Base-by-base conservation (phyloP, 2,113 vertebrate species). In the Sander vitreus region DNA sequence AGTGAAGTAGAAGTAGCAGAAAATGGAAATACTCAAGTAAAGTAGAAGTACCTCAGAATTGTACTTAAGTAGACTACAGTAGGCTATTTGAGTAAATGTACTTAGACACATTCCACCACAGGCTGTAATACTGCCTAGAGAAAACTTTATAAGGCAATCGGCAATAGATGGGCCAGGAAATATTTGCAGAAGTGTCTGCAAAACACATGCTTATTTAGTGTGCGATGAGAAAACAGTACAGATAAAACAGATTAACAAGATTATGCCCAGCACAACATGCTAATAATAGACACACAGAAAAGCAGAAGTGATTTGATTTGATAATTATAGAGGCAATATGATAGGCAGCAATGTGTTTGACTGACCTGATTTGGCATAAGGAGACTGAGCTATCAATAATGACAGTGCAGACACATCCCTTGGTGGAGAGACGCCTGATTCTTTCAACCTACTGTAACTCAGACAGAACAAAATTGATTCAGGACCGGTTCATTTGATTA, bases 381-480 rank as follows among this genome's bases (percentile, higher is more conserved):
- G 33, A 76, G 27, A 36, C 5, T 55, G 47, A 76, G 36, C 11
- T 5, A 48, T 43, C 23, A 70, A 3, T 72, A 33, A 43, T 33
- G 63, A 47, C 36, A 51, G 27, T 39, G 71, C 60, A 70, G 25
- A 71, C 58, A 25, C 10, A 18, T 55, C 18, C 43, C 75, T 78
- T 19, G 43, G 50, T 60, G n/a, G 9, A 51, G 58, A 48, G 30
- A 78, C 58, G 27, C 53, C 27, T 43, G 14, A 72, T 75, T 83
- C 6, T 75, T 83, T 74, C 47, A 73, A 71, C 30, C 27, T 58
- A 62, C 76, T 13, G 67, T 36, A 45, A 47, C 62, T 64, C 68
- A 67, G 51, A 77, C 58, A 70, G 51, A 73, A 71, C 9, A 43
- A 53, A 87, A 65, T 58, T 27, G 2, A 71, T 85, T 84, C 18